phyloP scores from a whole-genome alignment of 2,888 invertebrate species.

The Conops quadrifasciatus region DNA sequence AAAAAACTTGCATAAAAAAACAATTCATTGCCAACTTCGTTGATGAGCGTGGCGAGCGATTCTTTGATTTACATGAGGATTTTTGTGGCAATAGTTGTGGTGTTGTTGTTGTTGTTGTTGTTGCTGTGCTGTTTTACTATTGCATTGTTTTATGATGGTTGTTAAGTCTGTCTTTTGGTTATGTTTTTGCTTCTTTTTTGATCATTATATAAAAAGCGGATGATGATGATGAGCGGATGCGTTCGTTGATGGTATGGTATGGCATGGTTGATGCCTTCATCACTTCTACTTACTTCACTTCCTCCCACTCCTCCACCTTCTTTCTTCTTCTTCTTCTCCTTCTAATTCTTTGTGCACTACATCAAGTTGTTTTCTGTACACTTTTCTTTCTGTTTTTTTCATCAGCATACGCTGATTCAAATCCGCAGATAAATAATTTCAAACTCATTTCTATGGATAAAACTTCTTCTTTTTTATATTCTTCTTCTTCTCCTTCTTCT shows the following conservation, averaged over 20 bases:
- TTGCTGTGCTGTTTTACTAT: not conserved
- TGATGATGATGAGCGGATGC: constrained; percentile 19
- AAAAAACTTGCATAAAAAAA: no score
- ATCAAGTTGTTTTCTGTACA: not conserved
- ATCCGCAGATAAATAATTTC: constrained; percentile 29
- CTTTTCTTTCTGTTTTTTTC: constrained; percentile 7
- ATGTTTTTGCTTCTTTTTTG: not conserved
- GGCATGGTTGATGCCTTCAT: not conserved
- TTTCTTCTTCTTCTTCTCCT: not conserved
- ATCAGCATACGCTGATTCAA: constrained; percentile 27
- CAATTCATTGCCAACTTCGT: not conserved
- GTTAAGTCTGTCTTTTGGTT: not conserved
- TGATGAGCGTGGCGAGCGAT: not conserved
- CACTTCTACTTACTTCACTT: no score
- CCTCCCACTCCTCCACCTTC: constrained; percentile 13
- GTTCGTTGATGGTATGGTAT: not conserved
- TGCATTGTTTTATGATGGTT: not conserved
- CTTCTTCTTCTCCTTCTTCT: constrained; percentile 3
- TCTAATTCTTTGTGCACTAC: not conserved
- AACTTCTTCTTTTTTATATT: not conserved
- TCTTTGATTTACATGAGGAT: not conserved
- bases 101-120: not conserved
- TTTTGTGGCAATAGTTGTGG: not conserved
- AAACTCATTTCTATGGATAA: not conserved
- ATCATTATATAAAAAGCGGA: constrained; percentile 9